A percentile compares a stretch with the other conserved stretches of the same genome.
Evolutionary conservation across 2,888 invertebrate species (phyloP).

Genomic region (Leucania comma): DNA sequence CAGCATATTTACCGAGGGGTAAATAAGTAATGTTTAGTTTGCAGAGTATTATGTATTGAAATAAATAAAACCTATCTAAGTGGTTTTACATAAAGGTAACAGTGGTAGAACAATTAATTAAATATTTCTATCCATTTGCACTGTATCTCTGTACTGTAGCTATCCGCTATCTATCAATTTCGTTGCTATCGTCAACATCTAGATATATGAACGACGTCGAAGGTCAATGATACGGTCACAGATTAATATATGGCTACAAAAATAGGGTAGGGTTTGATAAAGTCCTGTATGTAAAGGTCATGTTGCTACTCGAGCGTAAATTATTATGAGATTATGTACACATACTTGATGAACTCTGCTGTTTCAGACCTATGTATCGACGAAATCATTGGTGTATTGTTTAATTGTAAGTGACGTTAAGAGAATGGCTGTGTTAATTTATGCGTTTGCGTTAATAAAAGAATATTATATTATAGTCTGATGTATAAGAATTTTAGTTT

Average conservation of each 20-base stretch:
- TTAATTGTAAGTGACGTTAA: constrained; percentile 25
- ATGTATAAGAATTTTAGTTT: constrained; percentile 21
- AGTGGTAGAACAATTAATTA: background rate
- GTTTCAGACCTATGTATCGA: constrained; percentile 1
- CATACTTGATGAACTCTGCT: background rate
- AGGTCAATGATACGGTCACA: constrained; percentile 21
- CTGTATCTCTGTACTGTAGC: constrained; percentile 17
- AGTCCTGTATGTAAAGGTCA: background rate
- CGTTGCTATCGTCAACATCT: constrained; percentile 29
- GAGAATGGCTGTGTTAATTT: constrained; percentile 55
- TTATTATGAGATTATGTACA: constrained; percentile 15
- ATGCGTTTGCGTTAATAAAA: constrained; percentile 36
- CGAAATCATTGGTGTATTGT: constrained; percentile 27
- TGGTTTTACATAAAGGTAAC: background rate
- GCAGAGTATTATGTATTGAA: constrained; percentile 7
- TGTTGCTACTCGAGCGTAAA: background rate
- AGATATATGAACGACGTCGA: constrained; percentile 19
- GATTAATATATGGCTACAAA: background rate
- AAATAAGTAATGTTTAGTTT: background rate
- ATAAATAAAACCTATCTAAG: background rate
- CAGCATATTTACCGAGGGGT: background rate
- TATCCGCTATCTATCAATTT: constrained; percentile 38
- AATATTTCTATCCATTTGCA: background rate
- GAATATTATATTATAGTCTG: constrained; percentile 27
- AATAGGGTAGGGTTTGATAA: background rate